A percentile compares a stretch with the other conserved stretches of the same genome.
These are phyloP conservation scores for Cerastis rubricosa DNA, from an alignment of 2,888 invertebrate species.

Conservation along the genomic window DNA sequence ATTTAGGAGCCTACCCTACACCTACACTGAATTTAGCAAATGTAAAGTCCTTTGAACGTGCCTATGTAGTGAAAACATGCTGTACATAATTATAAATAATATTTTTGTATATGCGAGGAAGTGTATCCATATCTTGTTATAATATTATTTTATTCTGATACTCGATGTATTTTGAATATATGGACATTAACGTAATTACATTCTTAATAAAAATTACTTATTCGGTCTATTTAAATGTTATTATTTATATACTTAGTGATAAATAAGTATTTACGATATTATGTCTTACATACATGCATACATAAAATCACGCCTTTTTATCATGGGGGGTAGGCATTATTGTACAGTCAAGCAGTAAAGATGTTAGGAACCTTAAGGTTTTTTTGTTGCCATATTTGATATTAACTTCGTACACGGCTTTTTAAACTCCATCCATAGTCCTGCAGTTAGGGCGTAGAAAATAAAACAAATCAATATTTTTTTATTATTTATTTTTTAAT, in stretches of 20 bases:
- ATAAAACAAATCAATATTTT: conserved; percentile 79
- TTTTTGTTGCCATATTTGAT: not conserved
- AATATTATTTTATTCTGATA: conserved; percentile 70
- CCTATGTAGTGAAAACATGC: conserved; percentile 33
- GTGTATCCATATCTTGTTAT: conserved; percentile 72
- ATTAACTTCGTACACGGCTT: not conserved
- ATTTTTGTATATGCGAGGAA: conserved; percentile 76
- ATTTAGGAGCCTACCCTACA: not conserved
- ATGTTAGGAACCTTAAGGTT: not conserved
- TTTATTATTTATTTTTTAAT: conserved; percentile 88
- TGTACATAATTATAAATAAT: conserved; percentile 67
- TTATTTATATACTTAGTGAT: not conserved
- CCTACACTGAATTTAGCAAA: conserved; percentile 28
- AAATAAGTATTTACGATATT: not conserved
- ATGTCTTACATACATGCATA: no score
- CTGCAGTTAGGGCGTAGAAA: conserved; percentile 45
- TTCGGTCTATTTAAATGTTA: conserved; percentile 25
- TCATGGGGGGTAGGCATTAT: not conserved
- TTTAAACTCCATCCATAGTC: not conserved
- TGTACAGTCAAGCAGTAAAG: not conserved
- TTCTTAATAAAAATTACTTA: conserved; percentile 60
- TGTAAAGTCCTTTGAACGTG: not conserved
- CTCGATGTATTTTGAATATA: conserved; percentile 64
- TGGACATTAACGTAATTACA: conserved; percentile 36
- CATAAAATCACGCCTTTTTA: no score